Evolutionary conservation across 1,140 invertebrate species (phyloP).

Genomic region (Sitobion miscanthi): DNA sequence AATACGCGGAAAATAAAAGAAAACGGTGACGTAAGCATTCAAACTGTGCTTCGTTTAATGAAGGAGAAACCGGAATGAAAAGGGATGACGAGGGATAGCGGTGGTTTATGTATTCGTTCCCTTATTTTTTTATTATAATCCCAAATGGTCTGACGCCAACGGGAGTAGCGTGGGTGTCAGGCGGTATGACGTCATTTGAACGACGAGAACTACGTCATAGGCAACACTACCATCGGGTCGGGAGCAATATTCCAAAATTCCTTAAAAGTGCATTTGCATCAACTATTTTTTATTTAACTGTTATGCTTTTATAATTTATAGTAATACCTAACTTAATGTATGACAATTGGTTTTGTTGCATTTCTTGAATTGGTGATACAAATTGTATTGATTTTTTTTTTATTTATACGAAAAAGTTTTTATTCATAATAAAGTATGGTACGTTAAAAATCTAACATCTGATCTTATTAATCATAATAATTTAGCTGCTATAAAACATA

Average conservation of each 20-base stretch:
- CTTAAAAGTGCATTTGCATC: constrained; percentile 39
- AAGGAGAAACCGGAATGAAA: not conserved
- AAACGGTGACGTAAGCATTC: not conserved
- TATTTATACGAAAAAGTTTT: not conserved
- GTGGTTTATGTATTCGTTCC: constrained; percentile 10
- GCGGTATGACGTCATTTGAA: constrained; percentile 40
- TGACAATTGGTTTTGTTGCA: not conserved
- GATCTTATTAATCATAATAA: no score
- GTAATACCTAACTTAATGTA: not conserved
- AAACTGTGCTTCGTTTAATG: not conserved
- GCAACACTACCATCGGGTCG: not conserved
- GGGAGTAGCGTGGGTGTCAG: constrained; percentile 38
- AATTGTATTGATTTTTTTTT: not conserved
- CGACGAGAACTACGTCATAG: constrained; percentile 37
- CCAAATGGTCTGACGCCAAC: constrained; percentile 43
- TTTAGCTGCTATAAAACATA: not conserved
- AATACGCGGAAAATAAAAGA: not conserved
- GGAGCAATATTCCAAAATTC: constrained; percentile 43
- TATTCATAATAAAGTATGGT: no score
- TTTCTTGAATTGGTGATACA: not conserved
- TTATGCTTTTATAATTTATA: not conserved
- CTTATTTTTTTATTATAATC: constrained; percentile 28
- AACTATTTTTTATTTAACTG: not conserved
- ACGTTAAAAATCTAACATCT: no score
- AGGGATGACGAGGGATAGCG: not conserved